Percentiles rank a stretch among this genome's conserved stretches.
These are phyloP conservation scores for Archegozetes longisetosus DNA, from an alignment of 1,140 invertebrate species.

Conservation along the genomic window DNA sequence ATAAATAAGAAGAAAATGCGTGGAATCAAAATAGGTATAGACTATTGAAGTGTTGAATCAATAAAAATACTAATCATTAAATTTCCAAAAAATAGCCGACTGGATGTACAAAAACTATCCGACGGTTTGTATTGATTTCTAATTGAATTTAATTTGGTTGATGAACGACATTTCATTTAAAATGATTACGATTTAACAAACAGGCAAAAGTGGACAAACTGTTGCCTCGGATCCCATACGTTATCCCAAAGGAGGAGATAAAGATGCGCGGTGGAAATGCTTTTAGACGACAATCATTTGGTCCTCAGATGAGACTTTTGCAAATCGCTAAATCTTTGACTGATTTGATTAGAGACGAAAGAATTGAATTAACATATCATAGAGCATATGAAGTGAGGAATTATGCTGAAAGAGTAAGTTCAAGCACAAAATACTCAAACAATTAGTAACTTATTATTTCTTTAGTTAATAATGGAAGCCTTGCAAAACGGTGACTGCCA, in stretches of 20 bases:
- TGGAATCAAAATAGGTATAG: no score
- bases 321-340: constrained; percentile 35
- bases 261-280: neutral
- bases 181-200: neutral
- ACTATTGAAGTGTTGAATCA: no score
- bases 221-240: constrained; percentile 10
- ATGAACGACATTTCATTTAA: neutral
- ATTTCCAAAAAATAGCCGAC: neutral
- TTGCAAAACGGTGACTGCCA: constrained; percentile 67
- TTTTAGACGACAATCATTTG: neutral
- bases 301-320: neutral
- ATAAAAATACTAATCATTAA: no score
- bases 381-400: constrained; percentile 66
- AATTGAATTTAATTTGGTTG: no score
- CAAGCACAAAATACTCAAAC: no score
- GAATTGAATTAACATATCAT: constrained; percentile 59
- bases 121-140: neutral
- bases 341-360: constrained; percentile 67
- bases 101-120: neutral
- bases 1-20: no score
- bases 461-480: constrained; percentile 79
- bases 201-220: constrained; percentile 8
- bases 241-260: constrained; percentile 4
- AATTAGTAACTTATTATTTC: no score
- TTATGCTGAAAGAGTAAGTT: constrained; percentile 53